phyloP scores from a whole-genome alignment of 2,888 invertebrate species.

The Carpatolechia fugitivella region DNA sequence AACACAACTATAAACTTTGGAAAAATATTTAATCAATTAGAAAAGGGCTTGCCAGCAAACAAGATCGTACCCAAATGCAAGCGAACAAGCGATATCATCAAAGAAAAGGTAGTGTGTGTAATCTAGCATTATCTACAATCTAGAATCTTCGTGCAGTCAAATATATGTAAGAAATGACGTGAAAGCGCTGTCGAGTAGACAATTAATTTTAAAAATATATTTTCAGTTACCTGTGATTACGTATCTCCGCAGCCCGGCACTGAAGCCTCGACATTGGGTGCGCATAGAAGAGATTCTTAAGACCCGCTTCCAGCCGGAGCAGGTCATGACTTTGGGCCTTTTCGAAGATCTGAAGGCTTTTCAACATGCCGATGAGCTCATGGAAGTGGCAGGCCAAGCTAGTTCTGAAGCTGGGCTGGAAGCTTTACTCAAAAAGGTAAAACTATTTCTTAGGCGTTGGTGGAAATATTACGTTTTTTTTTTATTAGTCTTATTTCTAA shows the following conservation, averaged over 20 bases:
- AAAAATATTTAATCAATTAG: slow-evolving; percentile 86
- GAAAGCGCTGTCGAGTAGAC: no score
- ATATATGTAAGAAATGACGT: no score
- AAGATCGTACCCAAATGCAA: slow-evolving; percentile 88
- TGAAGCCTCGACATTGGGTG: slow-evolving; percentile 92
- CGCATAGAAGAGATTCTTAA: slow-evolving; percentile 86
- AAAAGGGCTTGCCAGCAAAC: slow-evolving; percentile 90
- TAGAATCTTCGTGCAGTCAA: no score
- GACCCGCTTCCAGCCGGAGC: slow-evolving; percentile 86
- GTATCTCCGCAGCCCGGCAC: slow-evolving; percentile 88
- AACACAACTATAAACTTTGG: slow-evolving; percentile 83
- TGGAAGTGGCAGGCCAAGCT: slow-evolving; percentile 93
- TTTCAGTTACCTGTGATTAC: slow-evolving; percentile 86
- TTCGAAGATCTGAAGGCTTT: slow-evolving; percentile 88
- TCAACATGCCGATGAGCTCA: slow-evolving; percentile 84
- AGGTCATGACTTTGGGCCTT: slow-evolving; percentile 81
- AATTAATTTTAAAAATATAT: no score
- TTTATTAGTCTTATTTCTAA: no score
- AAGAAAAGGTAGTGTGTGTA: slow-evolving; percentile 82
- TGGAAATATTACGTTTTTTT: no score
- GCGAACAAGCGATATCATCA: slow-evolving; percentile 87
- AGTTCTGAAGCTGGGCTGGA: slow-evolving; percentile 93
- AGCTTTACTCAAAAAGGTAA: slow-evolving; percentile 85
- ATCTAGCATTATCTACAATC: no score
- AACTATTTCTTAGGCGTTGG: no score